Percentiles rank a stretch among this genome's conserved stretches.
Evolutionary conservation across 2,888 invertebrate genomes (phyloP).

Genomic region (Tiliacea citrago): DNA sequence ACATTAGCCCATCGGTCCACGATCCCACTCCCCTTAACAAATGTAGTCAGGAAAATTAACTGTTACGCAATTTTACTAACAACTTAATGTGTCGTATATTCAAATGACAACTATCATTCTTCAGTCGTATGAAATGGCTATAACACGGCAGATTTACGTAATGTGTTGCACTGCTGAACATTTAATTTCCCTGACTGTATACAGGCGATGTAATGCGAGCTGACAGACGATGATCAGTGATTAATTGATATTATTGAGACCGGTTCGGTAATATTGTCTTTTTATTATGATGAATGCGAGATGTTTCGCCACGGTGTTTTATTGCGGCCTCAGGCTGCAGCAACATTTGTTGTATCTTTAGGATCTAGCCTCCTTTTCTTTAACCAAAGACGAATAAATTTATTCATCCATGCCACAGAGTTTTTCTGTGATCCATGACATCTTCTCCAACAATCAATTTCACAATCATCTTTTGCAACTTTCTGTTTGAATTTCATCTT

Average conservation of each 20-base stretch:
- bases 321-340: not conserved
- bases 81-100: not conserved
- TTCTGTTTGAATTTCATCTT: too few species aligned
- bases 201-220: constrained; percentile 29
- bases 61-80: not conserved
- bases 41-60: constrained; percentile 19
- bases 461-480: too few species aligned
- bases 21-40: constrained; percentile 71
- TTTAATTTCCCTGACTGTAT: not conserved
- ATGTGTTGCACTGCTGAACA: not conserved
- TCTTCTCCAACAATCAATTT: too few species aligned
- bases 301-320: constrained; percentile 17
- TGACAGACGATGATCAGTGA: constrained; percentile 42
- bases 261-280: constrained; percentile 47
- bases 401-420: too few species aligned
- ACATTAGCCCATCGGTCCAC: constrained; percentile 70
- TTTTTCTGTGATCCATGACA: too few species aligned
- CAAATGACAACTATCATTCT: not conserved
- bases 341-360: not conserved
- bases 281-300: constrained; percentile 41
- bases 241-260: constrained; percentile 53
- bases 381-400: too few species aligned
- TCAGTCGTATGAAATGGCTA: not conserved
- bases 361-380: too few species aligned
- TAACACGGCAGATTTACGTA: not conserved